Percentiles rank a stretch among this genome's conserved stretches.
These are phyloP conservation scores for Acestrorhynchus altus DNA, from an alignment of 2,797 vertebrate genomes.

Conservation along the genomic window DNA sequence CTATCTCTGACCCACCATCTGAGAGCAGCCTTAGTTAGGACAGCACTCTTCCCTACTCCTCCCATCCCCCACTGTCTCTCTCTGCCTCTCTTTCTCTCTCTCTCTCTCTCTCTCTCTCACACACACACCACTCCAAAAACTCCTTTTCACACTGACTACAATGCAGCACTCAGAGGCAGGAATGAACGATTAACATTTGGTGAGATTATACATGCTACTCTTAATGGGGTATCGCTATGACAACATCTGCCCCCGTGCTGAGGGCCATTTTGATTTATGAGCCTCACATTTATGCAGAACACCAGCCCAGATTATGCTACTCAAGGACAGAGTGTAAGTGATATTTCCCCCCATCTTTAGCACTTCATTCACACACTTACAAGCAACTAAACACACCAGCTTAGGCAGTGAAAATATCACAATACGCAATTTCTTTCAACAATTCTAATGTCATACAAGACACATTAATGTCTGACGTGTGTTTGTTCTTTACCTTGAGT, in stretches of 20 bases:
- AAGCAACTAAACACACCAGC: not conserved
- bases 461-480: too few relatives aligned
- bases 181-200: slow-evolving; percentile 27
- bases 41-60: not conserved
- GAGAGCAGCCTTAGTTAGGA: not conserved
- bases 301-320: slow-evolving; percentile 13
- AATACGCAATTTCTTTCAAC: too few relatives aligned
- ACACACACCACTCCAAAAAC: not conserved
- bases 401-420: not conserved
- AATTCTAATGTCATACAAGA: too few relatives aligned
- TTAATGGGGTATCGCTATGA: slow-evolving; percentile 43
- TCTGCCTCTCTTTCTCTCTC: too few relatives aligned
- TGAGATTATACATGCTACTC: slow-evolving; percentile 18
- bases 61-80: not conserved
- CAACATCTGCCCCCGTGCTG: slow-evolving; percentile 33
- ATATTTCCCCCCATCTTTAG: not conserved
- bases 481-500: too few relatives aligned
- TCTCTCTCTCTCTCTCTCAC: too few relatives aligned
- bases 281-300: slow-evolving; percentile 28
- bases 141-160: slow-evolving; percentile 32
- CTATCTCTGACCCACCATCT: not conserved
- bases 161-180: slow-evolving; percentile 33
- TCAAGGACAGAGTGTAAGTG: not conserved
- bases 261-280: slow-evolving; percentile 39
- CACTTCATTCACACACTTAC: not conserved